Base-by-base conservation (phyloP, 2,888 invertebrate genomes). In the Tanypteryx hageni region DNA sequence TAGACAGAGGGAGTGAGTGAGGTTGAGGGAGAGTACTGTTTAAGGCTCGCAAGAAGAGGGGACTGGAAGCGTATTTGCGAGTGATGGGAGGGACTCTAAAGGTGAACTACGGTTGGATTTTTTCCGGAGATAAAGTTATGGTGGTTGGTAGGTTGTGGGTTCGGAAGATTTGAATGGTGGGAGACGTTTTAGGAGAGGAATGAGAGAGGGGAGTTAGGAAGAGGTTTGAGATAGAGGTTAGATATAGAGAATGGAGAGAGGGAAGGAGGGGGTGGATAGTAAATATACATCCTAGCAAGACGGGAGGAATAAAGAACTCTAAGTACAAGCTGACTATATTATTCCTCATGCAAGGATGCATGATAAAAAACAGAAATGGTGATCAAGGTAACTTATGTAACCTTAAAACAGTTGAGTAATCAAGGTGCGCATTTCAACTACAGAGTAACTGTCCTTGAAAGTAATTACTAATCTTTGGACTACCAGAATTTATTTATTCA, bases 141-240 rank as follows among this genome's bases (percentile, higher is more conserved):
- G 89, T 89, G 89, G 89, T 89, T 89, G 61, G 89, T 89, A 64
- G 89, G 89, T 89, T 89, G 89, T 68, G 89, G 89, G 89, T 44
- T 89, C 44, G 16, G 64, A 64, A 68, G 89, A 89, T 89, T 89
- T 89, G 89, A 89, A 89, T 89, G 89, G 89, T 18, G 44, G 61
- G 59, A 83, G 57, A 59, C 44, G 18, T 59, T 68, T 89, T 64
- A n/a, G 89, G 61, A 61, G 56, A 44, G 89, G 64, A 13, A 44
- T 16, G 18, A 44, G n/a, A 44, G 44, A n/a, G 61, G 64, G 89
- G 44, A 13, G 56, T 16, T 27, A 44, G n/a, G 68, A 68, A n/a
- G 61, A 27, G 61, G 61, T 61, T 31, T 8, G 89, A 89, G 89
- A 64, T 57, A 44, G 44, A 89, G 44, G 64, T n/a, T 64, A 56